Evolutionary conservation across 2,888 invertebrate genomes (phyloP), one percentile per base, ranked within the genome.

Genomic region (Suillia variegata): DNA sequence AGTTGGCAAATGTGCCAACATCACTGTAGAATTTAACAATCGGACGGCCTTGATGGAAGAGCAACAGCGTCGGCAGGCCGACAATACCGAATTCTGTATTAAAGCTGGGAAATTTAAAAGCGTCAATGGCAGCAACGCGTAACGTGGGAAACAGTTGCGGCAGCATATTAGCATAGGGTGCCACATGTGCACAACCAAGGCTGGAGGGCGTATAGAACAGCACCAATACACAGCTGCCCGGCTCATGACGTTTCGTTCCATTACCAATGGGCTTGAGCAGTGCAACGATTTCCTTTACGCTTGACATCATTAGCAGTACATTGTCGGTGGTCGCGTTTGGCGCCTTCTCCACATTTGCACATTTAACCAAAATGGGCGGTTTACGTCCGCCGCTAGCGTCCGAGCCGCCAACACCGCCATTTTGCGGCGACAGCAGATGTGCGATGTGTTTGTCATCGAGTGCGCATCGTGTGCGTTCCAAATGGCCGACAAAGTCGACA

Each of bases 21-120:
- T 89, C 91, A 64, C 93, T 91, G 83, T 93, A 95, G 76, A 89
- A 94, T 83, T 93, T 92, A 0, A 91, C 91, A 22, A 93, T 87
- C 1, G 94, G 89, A 66, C 92, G 85, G 0, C 94, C 94, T 80
- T 94, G 95, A 72, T 96, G 94, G 72, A 96, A 93, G 64, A 97
- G 85, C 83, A 96, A 87, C 31, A 96, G 78, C 2, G 94, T 93
- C 6, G 96, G 96, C 38, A 96, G 90, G 17, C 94, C 95, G 8
- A 94, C 90, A 60, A 96, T 92, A 10, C 96, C 96, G 81, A 93
- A 94, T 70, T 94, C 93, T 0, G 94, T 92, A 82, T 94, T 96
- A 53, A 94, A 92, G 62, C 91, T 88, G 75, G 90, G 89, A 72
- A 91, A 88, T 76, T 88, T 88, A 69, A 92, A 86, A 1, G 96